phyloP scores from a whole-genome alignment of 2,888 invertebrate genomes.

The Eilema depressum region DNA sequence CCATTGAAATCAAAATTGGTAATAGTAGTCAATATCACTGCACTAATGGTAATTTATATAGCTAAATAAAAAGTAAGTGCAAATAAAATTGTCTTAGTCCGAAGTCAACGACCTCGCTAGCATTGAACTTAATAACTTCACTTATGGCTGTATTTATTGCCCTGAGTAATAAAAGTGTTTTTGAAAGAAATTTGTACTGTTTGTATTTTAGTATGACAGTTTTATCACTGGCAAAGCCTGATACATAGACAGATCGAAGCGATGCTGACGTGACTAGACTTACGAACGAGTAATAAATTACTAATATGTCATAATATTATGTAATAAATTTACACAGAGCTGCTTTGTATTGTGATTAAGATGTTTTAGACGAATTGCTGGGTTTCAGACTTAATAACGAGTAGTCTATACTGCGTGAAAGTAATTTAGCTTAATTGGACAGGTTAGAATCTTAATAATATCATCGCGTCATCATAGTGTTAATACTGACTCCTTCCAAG shows the following conservation, averaged over 20 bases:
- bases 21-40: background rate
- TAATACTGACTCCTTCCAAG: no score
- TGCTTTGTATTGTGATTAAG: no score
- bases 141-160: background rate
- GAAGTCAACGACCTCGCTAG: background rate
- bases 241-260: background rate
- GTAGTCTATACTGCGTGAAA: background rate
- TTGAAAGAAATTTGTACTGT: background rate
- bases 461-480: no score
- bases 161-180: background rate
- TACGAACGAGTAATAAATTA: background rate
- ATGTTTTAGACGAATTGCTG: background rate
- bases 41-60: background rate
- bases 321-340: no score
- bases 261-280: background rate
- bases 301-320: background rate
- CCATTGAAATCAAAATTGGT: background rate
- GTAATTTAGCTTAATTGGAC: background rate
- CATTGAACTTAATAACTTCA: conserved; percentile 1
- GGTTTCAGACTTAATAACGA: background rate
- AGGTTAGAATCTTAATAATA: no score
- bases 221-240: background rate
- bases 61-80: conserved; percentile 10
- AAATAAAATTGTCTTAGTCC: background rate
- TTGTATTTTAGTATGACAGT: background rate